Evolutionary conservation across 2,888 invertebrate species (phyloP), one percentile per base, ranked within the genome.

Genomic region (Willowsia nigromaculata): DNA sequence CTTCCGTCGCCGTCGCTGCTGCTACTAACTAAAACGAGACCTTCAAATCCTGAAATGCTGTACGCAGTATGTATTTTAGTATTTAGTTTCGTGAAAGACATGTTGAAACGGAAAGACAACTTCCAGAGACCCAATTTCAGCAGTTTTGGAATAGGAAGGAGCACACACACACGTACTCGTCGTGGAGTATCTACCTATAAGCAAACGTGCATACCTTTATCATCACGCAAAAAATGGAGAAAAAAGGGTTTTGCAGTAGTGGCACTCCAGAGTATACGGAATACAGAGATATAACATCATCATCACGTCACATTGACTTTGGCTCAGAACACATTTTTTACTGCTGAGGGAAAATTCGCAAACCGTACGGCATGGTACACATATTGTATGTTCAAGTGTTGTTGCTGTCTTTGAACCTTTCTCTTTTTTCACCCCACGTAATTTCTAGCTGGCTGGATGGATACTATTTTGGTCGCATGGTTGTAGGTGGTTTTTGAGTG

Each of bases 291-390:
- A 76, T 76, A 76, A 50, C 47, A 40, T 25, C 74, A 71, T 71
- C 86, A 87, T 87, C 87, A 87, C 43, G 87, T 81, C 87, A 87
- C 87, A 81, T 81, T 87, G 80, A 81, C 65, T 87, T 87, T 81
- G 53, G 81, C 53, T 71, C 1, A 50, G 18, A 22, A 68, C 68
- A 40, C 68, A 68, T 68, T 68, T 68, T 40, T 27, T 43, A 65
- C 25, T 59, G 27, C 59, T 59, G n/a, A 15, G 40, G 40, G 68
- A 40, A 13, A 40, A 68, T 68, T 68, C 40, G 68, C 68, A 68
- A 68, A 37, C 13, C 15, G 62, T 65, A 59, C 13, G 37, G 68
- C n/a, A 37, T 71, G 30, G 40, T 50, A 50, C 5, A 13, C 9
- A 27, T 1, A 25, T 13, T 7, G 2, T 25, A 59, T 3, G 59